Base-by-base conservation (phyloP, 2,113 vertebrate species). In the Montifringilla adamsi region DNA sequence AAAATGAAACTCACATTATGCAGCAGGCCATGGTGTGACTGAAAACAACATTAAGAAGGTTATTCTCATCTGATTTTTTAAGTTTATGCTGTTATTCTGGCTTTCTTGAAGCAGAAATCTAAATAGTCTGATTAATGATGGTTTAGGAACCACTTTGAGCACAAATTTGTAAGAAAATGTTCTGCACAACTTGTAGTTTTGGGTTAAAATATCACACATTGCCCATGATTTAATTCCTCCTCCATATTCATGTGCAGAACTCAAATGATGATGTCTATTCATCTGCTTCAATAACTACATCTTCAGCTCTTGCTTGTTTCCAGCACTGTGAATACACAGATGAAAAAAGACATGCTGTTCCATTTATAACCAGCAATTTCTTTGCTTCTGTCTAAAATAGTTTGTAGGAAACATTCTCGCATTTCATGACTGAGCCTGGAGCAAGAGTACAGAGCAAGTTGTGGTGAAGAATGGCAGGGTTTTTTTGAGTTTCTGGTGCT, bases 211-310 rank as follows among this genome's bases (percentile, higher is more conserved):
- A 79, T 73, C 41, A 72, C 60, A 89, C 37, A 10, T 18, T 66
- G 17, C 39, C 67, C 43, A 8, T 85, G 67, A 79, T 90, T 94
- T 95, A 94, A 94, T 92, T 89, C 56, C 44, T 87, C 58, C 27
- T 94, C 84, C 89, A 89, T 93, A 95, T 94, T 94, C 89, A 94
- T 84, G 84, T 62, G 53, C 60, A 84, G 90, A 96, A 80, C 90
- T 90, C 13, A 7, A 53, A 78, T 68, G 56, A 67, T 63, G 47
- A 81, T 75, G 44, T 68, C 86, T 92, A 55, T 88, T 93, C 68
- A 69, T 79, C 70, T 91, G 78, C 84, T 95, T 87, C 50, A 85
- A 30, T 74, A 93, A 77, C 81, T 87, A 18, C 35, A 60, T 76
- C 84, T 91, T 95, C 62, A 90, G 28, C 43, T 85, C 46, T 87